A percentile compares a stretch with the other conserved stretches of the same genome.
These are phyloP conservation scores for Hippopotamus amphibius DNA, from an alignment of 2,113 vertebrate species.

Conservation along the genomic window DNA sequence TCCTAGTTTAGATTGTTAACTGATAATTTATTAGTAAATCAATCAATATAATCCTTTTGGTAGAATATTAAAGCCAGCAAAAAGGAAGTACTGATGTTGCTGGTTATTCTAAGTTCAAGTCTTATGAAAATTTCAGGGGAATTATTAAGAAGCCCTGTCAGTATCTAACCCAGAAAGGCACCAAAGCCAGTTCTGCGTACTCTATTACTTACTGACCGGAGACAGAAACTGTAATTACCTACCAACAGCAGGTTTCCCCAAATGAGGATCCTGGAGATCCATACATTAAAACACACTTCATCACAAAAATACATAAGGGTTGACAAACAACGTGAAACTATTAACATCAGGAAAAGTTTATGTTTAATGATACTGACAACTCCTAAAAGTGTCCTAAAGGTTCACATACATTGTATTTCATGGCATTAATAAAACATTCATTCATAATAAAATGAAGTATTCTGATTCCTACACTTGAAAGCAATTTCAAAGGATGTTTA, in stretches of 20 bases:
- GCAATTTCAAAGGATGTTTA: conserved; percentile 35
- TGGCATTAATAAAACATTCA: not conserved
- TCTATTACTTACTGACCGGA: not conserved
- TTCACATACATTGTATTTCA: not conserved
- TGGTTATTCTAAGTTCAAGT: conserved; percentile 22
- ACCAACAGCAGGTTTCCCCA: not conserved
- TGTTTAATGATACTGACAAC: not conserved
- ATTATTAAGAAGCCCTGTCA: not conserved
- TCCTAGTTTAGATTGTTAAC: not conserved
- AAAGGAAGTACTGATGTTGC: not conserved
- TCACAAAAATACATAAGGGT: not conserved
- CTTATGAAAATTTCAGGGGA: not conserved
- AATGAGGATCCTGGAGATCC: not conserved
- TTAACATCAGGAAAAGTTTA: not conserved
- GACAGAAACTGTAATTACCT: not conserved
- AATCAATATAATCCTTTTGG: not conserved
- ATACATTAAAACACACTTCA: not conserved
- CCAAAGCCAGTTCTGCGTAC: not conserved
- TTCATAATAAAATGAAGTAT: not conserved
- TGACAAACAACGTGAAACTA: not conserved
- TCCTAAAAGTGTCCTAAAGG: not conserved
- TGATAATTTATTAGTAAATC: not conserved
- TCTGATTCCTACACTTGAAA: conserved; percentile 38
- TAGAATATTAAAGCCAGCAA: not conserved
- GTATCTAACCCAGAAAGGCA: not conserved